Evolutionary conservation across 2,888 invertebrate species (phyloP).

Genomic region (Hedya salicella): DNA sequence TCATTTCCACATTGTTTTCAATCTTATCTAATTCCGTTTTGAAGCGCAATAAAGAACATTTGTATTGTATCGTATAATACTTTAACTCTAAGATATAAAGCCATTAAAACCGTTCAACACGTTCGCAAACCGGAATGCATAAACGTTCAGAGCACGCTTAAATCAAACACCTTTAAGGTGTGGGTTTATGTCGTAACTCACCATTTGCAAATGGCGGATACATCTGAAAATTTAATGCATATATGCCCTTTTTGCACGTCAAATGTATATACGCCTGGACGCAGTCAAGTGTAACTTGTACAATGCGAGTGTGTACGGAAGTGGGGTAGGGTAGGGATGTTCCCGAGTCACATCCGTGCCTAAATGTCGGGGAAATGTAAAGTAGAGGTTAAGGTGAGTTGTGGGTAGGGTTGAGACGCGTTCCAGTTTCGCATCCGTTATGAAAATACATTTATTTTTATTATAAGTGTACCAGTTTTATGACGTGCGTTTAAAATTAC

Average conservation of each 20-base stretch:
- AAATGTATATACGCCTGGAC: constrained; percentile 41
- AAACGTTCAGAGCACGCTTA: constrained; percentile 28
- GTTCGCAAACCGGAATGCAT: constrained; percentile 18
- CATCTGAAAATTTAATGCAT: neutral
- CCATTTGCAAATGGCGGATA: constrained; percentile 25
- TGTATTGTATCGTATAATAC: constrained; percentile 1
- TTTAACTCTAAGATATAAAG: constrained; percentile 13
- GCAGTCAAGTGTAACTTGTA: constrained; percentile 57
- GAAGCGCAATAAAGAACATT: no score
- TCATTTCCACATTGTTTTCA: no score
- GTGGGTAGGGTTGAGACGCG: constrained; percentile 18
- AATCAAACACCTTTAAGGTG: constrained; percentile 32
- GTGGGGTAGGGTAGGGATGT: constrained; percentile 39
- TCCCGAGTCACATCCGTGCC: constrained; percentile 33
- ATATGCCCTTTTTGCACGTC: no score
- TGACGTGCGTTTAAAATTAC: no score
- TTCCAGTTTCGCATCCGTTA: constrained; percentile 7
- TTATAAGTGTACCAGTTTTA: no score
- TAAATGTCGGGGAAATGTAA: constrained; percentile 36
- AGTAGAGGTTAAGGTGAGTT: constrained; percentile 32
- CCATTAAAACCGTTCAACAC: constrained; percentile 18
- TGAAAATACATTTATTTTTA: neutral
- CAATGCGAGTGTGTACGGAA: constrained; percentile 51
- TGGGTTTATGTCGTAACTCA: constrained; percentile 56
- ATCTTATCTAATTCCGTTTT: no score